These are phyloP conservation scores for Congeria kusceri DNA, from an alignment of 2,888 invertebrate genomes.

Conservation along the genomic window DNA sequence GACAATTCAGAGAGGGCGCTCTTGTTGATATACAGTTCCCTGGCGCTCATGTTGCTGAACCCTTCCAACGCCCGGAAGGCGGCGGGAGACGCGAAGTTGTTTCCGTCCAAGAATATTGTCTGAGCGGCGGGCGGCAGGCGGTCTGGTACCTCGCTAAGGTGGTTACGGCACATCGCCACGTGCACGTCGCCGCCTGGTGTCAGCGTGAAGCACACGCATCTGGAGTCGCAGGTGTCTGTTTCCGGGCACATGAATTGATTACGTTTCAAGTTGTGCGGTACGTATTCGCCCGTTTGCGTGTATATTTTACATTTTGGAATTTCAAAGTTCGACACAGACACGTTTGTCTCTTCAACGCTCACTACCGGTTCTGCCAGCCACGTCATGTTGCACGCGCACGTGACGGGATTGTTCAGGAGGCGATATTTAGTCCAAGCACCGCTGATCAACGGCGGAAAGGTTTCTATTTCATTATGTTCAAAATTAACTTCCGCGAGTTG, in stretches of 20 bases:
- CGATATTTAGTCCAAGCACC: constrained; percentile 34
- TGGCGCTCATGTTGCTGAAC: constrained; percentile 45
- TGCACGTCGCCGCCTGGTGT: constrained; percentile 31
- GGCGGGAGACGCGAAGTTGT: constrained; percentile 29
- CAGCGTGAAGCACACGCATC: constrained; percentile 52
- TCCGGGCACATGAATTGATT: constrained; percentile 58
- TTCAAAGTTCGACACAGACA: constrained; percentile 36
- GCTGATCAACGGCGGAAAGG: constrained; percentile 53
- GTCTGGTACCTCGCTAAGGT: constrained; percentile 33
- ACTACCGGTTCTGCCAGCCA: constrained; percentile 57
- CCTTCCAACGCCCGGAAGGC: constrained; percentile 18
- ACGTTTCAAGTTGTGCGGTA: constrained; percentile 41
- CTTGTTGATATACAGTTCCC: constrained; percentile 55
- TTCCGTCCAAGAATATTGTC: constrained; percentile 62
- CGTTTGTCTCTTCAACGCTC: neutral
- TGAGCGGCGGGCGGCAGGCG: constrained; percentile 38
- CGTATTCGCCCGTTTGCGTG: constrained; percentile 33
- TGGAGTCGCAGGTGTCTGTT: constrained; percentile 42
- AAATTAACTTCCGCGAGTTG: constrained; percentile 49
- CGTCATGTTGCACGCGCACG: constrained; percentile 63
- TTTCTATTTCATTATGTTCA: constrained; percentile 46
- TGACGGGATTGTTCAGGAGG: constrained; percentile 55
- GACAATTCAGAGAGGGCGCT: constrained; percentile 32
- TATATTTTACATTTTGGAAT: constrained; percentile 58
- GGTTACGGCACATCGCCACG: constrained; percentile 35